Conservation (phyloP, 2,797 vertebrate genomes). For the Holocentrus rufus region DNA sequence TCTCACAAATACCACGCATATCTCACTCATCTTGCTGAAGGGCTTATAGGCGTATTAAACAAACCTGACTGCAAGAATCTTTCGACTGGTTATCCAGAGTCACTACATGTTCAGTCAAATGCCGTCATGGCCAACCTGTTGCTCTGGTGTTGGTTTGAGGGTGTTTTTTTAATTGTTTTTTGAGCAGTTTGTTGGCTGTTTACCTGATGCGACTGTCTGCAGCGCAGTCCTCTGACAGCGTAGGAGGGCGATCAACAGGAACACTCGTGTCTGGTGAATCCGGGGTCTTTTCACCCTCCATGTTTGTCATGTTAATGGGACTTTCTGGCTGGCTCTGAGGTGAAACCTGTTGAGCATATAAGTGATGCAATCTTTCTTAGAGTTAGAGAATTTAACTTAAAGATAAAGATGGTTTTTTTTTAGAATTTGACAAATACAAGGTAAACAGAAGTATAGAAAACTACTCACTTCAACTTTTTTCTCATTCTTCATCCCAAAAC, state of each 20-base stretch:
- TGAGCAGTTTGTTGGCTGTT: not conserved
- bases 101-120: too few species aligned
- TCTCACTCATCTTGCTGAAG: constrained; percentile 4
- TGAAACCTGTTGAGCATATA: constrained; percentile 41
- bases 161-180: not conserved
- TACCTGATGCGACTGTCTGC: constrained; percentile 61
- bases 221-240: constrained; percentile 23
- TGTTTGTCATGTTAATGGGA: constrained; percentile 23
- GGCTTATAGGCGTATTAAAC: not conserved
- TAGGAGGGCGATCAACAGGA: constrained; percentile 19
- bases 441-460: constrained; percentile 2
- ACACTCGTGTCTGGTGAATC: constrained; percentile 30
- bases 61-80: not conserved
- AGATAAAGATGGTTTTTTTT: not conserved
- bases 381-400: not conserved
- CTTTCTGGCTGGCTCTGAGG: constrained; percentile 48
- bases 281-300: constrained; percentile 22
- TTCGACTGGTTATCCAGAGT: not conserved
- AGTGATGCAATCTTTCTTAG: not conserved
- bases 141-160: not conserved
- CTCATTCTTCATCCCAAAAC: constrained; percentile 21
- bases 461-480: constrained; percentile 56
- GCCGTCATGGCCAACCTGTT: not conserved
- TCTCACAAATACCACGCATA: constrained; percentile 59
- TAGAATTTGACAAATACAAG: not conserved